Base-by-base conservation (phyloP, 2,888 invertebrate genomes). In the Emmelina monodactyla region DNA sequence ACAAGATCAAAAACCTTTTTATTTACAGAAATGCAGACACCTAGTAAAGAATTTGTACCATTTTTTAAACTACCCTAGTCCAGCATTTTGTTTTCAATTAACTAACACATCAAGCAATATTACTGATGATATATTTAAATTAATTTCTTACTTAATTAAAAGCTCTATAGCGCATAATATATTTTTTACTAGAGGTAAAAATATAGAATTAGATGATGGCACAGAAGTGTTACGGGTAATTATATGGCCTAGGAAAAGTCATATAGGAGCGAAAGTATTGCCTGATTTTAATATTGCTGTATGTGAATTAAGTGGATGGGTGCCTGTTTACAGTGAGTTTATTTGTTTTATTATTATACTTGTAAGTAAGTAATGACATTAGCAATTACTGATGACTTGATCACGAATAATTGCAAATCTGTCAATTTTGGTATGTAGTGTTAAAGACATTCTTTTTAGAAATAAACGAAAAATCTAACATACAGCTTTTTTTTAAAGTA, bases 251-350 rank as follows among this genome's bases (percentile, higher is more conserved):
- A 80, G 91, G 37, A 82, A 76, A 40, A 72, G 82, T 16, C 75
- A 68, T 30, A 65, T 58, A 22, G 83, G 84, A 0, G 58, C 71
- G 1, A 91, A 90, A 55, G 72, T 83, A 37, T 55, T 83, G 11
- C 56, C 52, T 1, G 73, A 68, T 2, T 85, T 89, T 37, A 85
- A 88, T 71, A 82, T 89, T 9, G 93, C 90, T n/a, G 83, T 86
- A 16, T 86, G 86, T 47, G 93, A 93, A 60, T 57, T 92, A 0
- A 86, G 86, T 51, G 92, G 93, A 3, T 91, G 88, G 68, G 73
- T 92, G 37, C 83, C 88, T 0, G 68, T 91, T 2, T 87, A 84
- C 64, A 76, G 88, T 88, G 62, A 81, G 71, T 63, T 31, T 37
- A 9, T 15, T 19, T 19, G 5, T 9, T 19, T 19, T 19, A 19